Percentiles rank a stretch among this genome's conserved stretches.
These are phyloP conservation scores for Aptenodytes forsteri DNA, from an alignment of 2,113 vertebrate genomes.

Conservation along the genomic window DNA sequence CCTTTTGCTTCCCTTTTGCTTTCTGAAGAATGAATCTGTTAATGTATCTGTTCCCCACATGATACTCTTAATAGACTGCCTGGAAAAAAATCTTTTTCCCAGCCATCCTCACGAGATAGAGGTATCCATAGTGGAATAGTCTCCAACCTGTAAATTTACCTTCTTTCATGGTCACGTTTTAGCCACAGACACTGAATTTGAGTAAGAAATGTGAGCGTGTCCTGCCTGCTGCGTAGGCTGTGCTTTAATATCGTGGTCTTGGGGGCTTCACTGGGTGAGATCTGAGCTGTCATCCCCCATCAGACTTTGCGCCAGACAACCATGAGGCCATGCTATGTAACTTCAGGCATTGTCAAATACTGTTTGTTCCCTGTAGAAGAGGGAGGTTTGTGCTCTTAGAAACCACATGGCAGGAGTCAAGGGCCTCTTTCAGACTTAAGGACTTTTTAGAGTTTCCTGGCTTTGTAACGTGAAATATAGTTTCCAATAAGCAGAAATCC, in stretches of 20 bases:
- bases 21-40: background rate
- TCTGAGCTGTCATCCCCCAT: background rate
- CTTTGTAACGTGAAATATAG: background rate
- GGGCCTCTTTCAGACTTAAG: background rate
- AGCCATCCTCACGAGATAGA: background rate
- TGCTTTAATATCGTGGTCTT: background rate
- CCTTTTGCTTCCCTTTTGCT: background rate
- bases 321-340: rapidly evolving
- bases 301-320: background rate
- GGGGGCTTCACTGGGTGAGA: background rate
- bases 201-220: background rate
- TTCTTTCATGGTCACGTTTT: background rate
- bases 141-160: background rate
- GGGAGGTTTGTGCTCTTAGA: background rate
- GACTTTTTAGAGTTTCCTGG: background rate
- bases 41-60: background rate
- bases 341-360: background rate
- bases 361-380: background rate
- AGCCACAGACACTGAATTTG: background rate
- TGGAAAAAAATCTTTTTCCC: background rate
- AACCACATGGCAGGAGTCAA: background rate
- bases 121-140: background rate
- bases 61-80: too few species aligned
- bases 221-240: background rate
- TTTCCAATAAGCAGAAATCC: background rate